Conservation (phyloP, 2,888 invertebrate species). For the Acanthopleura granulata region DNA sequence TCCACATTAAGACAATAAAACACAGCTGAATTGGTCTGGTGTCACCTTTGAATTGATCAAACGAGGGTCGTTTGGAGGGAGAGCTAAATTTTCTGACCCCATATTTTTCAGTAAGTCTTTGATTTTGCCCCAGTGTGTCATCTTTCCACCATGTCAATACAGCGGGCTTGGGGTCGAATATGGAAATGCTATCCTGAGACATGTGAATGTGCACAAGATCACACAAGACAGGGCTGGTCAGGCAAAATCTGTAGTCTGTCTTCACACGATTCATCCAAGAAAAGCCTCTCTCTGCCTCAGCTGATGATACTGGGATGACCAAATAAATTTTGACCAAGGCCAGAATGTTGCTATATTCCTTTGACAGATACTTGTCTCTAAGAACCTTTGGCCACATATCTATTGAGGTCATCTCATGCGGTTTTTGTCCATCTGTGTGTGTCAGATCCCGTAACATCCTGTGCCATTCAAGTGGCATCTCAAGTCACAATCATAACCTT, state of each 20-base stretch:
- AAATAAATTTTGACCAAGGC: neutral
- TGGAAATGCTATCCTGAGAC: neutral
- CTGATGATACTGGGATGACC: neutral
- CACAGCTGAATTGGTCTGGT: too few species aligned
- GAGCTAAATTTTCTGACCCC: too few species aligned
- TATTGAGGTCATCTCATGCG: neutral
- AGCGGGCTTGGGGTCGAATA: neutral
- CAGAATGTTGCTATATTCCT: neutral
- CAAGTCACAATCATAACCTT: conserved; percentile 1
- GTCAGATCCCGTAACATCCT: neutral
- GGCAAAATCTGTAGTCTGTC: neutral
- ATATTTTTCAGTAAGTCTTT: too few species aligned
- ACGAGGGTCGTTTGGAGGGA: too few species aligned
- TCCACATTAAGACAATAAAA: too few species aligned
- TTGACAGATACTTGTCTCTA: neutral
- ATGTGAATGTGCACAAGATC: neutral
- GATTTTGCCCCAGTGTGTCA: neutral
- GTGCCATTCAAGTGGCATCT: neutral
- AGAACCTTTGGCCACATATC: neutral
- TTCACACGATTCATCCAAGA: conserved; percentile 3
- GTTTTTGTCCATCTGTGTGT: neutral
- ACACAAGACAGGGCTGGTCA: neutral
- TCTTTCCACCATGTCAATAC: neutral
- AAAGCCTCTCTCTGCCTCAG: conserved; percentile 11
- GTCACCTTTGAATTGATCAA: too few species aligned